Conservation (phyloP, 2,113 vertebrate species). For the Poecilia latipinna region DNA sequence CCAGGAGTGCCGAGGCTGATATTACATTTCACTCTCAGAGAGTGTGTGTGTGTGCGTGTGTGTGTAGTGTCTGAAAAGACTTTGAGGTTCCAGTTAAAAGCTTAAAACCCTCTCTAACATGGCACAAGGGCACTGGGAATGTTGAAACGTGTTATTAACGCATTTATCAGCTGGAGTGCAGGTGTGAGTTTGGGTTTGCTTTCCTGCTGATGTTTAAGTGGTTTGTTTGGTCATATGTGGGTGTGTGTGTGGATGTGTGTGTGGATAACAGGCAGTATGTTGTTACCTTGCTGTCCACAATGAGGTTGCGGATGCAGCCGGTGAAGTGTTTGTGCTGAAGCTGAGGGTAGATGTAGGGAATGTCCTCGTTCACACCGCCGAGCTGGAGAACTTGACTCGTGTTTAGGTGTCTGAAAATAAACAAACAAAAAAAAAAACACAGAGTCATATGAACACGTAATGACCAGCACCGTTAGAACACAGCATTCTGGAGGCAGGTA, state of each 20-base stretch:
- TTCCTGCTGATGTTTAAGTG: conserved; percentile 21
- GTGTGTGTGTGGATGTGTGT: neutral
- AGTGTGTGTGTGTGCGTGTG: neutral
- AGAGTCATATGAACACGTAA: neutral
- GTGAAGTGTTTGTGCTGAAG: conserved; percentile 88
- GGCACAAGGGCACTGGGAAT: conserved; percentile 35
- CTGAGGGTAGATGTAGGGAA: conserved; percentile 86
- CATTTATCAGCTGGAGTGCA: conserved; percentile 56
- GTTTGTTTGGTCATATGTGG: neutral
- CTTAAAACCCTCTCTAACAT: conserved; percentile 10
- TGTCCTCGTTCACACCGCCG: conserved; percentile 87
- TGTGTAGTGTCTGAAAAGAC: conserved; percentile 29
- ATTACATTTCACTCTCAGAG: conserved; percentile 34
- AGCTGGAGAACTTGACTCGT: conserved; percentile 87
- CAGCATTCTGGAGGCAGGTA: neutral
- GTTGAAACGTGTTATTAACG: conserved; percentile 52
- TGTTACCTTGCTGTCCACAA: conserved; percentile 89
- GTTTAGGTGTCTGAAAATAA: conserved; percentile 82
- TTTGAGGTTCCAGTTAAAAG: conserved; percentile 56
- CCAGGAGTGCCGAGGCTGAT: conserved; percentile 24
- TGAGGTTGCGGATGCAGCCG: conserved; percentile 87
- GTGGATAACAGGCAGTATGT: neutral
- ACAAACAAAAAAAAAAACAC: neutral
- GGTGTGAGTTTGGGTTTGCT: conserved; percentile 26
- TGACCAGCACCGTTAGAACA: neutral